Evolutionary conservation across 2,797 vertebrate genomes (phyloP).

Genomic region (Danio tinwini): DNA sequence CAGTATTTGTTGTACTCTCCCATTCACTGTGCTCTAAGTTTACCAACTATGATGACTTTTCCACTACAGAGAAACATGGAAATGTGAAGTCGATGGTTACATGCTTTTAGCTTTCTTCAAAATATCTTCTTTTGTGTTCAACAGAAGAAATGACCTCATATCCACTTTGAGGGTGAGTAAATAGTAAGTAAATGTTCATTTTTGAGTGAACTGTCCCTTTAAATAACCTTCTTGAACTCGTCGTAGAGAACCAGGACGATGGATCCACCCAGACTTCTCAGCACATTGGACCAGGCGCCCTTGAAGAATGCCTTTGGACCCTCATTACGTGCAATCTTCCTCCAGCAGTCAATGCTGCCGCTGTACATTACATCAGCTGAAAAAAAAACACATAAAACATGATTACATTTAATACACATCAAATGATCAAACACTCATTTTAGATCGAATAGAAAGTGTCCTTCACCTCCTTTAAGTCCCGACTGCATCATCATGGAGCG

Average conservation of each 20-base stretch:
- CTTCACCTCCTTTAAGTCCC: conserved; percentile 85
- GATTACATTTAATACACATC: neutral
- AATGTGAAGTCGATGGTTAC: too few species aligned
- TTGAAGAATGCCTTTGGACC: conserved; percentile 93
- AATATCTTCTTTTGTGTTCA: too few species aligned
- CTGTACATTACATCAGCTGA: conserved; percentile 90
- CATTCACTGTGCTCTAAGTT: too few species aligned
- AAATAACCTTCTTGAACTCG: conserved; percentile 91
- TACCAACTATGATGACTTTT: too few species aligned
- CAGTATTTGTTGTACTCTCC: too few species aligned
- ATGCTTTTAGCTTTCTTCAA: too few species aligned
- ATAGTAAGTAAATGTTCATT: conserved; percentile 71
- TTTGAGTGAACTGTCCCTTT: neutral
- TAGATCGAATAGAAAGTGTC: neutral
- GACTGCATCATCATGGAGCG: conserved; percentile 98
- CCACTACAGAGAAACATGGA: too few species aligned
- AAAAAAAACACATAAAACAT: neutral
- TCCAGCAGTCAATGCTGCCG: conserved; percentile 93
- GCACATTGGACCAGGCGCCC: conserved; percentile 94
- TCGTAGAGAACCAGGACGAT: conserved; percentile 96
- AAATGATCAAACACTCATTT: neutral
- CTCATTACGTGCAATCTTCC: conserved; percentile 90
- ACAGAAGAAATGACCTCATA: too few species aligned
- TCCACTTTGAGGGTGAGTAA: neutral
- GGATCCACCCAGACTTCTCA: conserved; percentile 93